phyloP scores from a whole-genome alignment of 2,113 vertebrate genomes.

The Syngnathus typhle region DNA sequence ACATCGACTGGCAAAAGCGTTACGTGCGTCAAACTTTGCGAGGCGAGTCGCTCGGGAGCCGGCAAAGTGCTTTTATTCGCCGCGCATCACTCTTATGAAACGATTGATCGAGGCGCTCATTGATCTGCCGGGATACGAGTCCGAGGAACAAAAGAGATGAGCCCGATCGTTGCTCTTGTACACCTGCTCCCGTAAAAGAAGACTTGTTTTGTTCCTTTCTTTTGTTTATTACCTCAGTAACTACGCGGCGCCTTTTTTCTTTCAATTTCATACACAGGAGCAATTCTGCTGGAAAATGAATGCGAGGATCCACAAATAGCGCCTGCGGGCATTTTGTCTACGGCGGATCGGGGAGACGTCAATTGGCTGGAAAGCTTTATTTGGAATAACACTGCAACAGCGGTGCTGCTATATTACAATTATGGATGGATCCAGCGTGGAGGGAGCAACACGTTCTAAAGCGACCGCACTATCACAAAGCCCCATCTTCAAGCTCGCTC shows the following conservation, averaged over 20 bases:
- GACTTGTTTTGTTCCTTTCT: neutral
- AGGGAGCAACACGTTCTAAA: too few relatives aligned
- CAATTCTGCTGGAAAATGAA: neutral
- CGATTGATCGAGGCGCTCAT: conserved; percentile 3
- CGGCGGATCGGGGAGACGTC: neutral
- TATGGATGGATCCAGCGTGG: neutral
- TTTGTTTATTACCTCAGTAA: neutral
- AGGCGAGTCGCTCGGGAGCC: neutral
- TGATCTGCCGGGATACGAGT: neutral
- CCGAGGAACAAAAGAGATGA: neutral
- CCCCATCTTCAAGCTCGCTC: too few relatives aligned
- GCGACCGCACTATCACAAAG: too few relatives aligned
- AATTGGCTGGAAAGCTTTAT: neutral
- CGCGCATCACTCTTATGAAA: neutral
- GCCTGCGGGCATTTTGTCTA: neutral
- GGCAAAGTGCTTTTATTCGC: conserved; percentile 1
- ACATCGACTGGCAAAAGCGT: neutral
- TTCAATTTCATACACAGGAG: neutral
- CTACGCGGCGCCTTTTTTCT: neutral
- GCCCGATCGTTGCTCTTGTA: neutral
- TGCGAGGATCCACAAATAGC: neutral
- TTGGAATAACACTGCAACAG: neutral
- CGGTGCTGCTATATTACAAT: neutral
- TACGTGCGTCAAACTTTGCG: conserved; percentile 12
- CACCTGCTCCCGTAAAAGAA: neutral